Conservation (phyloP, 2,113 vertebrate species). For the Bucco capensis region DNA sequence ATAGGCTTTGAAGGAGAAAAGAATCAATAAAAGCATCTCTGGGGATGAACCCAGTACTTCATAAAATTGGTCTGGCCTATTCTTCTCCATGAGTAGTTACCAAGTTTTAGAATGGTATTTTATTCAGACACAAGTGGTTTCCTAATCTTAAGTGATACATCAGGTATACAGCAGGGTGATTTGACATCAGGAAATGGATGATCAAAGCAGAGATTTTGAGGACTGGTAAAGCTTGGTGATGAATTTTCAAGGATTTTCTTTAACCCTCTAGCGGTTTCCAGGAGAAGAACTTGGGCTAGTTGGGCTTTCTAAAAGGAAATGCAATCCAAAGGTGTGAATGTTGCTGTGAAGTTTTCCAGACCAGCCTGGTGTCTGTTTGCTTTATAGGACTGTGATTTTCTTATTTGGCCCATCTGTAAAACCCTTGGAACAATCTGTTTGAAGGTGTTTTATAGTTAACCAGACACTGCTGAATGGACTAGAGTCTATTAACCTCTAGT, state of each 20-base stretch:
- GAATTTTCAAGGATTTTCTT: not conserved
- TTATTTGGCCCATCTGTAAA: not conserved
- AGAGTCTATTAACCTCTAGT: not conserved
- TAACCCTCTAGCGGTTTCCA: not conserved
- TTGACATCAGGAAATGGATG: not conserved
- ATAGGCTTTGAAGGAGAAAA: not conserved
- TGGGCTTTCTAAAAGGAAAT: not conserved
- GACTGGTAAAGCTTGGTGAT: not conserved
- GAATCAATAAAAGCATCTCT: not conserved
- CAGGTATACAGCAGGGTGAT: not conserved
- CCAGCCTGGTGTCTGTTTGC: not conserved
- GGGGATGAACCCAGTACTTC: not conserved
- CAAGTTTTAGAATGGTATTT: not conserved
- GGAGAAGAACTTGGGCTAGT: not conserved
- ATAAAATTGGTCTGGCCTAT: not conserved
- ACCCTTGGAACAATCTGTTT: not conserved
- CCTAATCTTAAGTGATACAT: not conserved
- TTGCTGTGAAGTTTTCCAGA: not conserved
- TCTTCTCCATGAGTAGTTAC: not conserved
- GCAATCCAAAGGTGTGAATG: not conserved
- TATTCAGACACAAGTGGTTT: not conserved
- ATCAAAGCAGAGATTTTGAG: not conserved
- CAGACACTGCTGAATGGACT: not conserved
- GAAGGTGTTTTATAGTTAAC: not conserved
- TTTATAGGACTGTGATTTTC: not conserved